Evolutionary conservation across 2,113 vertebrate species (phyloP), one percentile per base, ranked within the genome.

Genomic region (Rhadina sibilatrix): DNA sequence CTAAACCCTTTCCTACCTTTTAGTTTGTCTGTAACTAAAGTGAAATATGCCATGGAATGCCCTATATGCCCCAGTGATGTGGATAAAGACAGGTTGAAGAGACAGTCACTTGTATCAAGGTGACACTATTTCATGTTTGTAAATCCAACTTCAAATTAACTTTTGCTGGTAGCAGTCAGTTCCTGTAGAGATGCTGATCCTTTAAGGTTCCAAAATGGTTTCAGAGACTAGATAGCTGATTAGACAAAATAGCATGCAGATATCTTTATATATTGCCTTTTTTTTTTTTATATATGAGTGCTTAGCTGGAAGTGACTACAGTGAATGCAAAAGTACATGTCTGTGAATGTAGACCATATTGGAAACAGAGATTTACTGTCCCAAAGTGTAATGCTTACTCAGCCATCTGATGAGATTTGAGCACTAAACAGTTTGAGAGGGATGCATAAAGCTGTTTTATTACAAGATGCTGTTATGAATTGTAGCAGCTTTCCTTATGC

Each of bases 291-390:
- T 90, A 81, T 94, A n/a, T 57, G 79, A 97, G 87, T 96, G 80
- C 95, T 97, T 94, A 97, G 96, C 97, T 98, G 97, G 92, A 98
- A 98, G 81, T 97, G 97, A 96, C 95, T 97, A 47, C 83, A 95
- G 95, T 95, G 95, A 95, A 97, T 94, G 76, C 91, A 69, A 60
- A 97, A 97, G 94, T 89, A 91, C 61, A 61, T 91, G 93, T 96
- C 97, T 97, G 97, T 98, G 98, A 97, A 97, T 97, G 96, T 59
- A 97, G 97, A 98, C 87, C 98, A 98, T 98, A 98, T 98, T 98
- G 98, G 97, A 98, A 98, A 86, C 97, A 97, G 97, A 98, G 98
- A 98, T 98, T 98, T 98, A 98, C 96, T 98, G 97, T 97, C 97
- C 98, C 96, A 4, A 97, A 98, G 97, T 97, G 98, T 98, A 98